Conservation (phyloP, 2,113 vertebrate species). For the Corythaixoides concolor region DNA sequence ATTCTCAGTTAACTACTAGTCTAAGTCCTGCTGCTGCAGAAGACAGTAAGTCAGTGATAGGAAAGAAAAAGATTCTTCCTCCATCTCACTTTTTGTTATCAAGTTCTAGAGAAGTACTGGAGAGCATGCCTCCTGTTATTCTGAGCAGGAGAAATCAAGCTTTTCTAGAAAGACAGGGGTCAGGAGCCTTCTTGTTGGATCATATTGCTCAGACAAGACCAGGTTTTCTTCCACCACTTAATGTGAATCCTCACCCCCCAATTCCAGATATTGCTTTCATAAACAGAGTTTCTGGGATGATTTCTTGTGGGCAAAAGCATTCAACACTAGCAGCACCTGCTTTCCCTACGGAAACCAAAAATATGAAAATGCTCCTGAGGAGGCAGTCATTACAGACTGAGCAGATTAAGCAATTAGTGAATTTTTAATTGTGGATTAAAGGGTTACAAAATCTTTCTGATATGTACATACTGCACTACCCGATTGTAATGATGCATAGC, state of each 20-base stretch:
- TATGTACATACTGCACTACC: not conserved
- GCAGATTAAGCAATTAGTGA: conserved; percentile 85
- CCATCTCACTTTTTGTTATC: conserved; percentile 75
- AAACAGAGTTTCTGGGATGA: conserved; percentile 61
- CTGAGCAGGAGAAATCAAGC: conserved; percentile 67
- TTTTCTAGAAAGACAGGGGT: conserved; percentile 76
- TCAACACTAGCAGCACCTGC: conserved; percentile 76
- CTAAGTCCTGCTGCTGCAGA: conserved; percentile 40
- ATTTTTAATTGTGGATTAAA: conserved; percentile 74
- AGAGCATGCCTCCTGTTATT: conserved; percentile 55
- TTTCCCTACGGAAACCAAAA: conserved; percentile 77
- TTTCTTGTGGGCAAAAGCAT: conserved; percentile 76
- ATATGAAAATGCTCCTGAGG: conserved; percentile 80
- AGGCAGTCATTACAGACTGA: conserved; percentile 90
- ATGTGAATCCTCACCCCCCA: conserved; percentile 74
- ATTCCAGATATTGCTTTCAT: conserved; percentile 74
- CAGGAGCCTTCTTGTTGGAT: conserved; percentile 78
- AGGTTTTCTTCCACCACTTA: conserved; percentile 86
- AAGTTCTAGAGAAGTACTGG: conserved; percentile 77
- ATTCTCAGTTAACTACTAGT: conserved; percentile 80
- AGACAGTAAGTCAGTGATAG: conserved; percentile 62
- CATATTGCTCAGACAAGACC: conserved; percentile 77
- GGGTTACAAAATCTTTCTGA: not conserved
- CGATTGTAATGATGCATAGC: not conserved
- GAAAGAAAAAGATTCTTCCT: conserved; percentile 78